A percentile compares a stretch with the other conserved stretches of the same genome.
Evolutionary conservation across 2,113 vertebrate genomes (phyloP).

Genomic region (Sclerurus mexicanus): DNA sequence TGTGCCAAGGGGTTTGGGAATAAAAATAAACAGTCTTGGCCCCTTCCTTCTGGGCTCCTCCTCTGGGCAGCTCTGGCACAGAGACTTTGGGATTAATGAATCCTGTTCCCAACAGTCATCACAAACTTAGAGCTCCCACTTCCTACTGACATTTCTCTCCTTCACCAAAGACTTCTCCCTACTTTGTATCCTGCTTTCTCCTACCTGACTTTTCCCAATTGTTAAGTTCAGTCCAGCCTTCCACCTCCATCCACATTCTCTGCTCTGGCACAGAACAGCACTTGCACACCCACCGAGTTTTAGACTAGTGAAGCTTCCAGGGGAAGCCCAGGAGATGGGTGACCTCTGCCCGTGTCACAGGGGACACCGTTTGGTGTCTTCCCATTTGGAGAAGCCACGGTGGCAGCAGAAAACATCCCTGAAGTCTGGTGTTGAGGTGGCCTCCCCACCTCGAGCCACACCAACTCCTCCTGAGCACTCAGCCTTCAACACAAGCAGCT

Average conservation of each 20-base stretch:
- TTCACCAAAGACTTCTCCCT: neutral
- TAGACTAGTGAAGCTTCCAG: neutral
- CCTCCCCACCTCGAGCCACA: neutral
- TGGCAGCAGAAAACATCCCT: neutral
- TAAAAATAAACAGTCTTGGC: fast-evolving
- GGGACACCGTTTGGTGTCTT: neutral
- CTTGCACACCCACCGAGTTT: neutral
- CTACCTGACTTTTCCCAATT: neutral
- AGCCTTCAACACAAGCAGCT: neutral
- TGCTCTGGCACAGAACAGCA: neutral
- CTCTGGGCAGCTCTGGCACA: neutral
- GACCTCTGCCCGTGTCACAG: neutral
- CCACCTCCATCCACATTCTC: fast-evolving
- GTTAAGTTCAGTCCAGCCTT: neutral
- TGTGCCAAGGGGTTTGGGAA: neutral
- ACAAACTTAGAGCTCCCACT: neutral
- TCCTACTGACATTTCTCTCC: neutral
- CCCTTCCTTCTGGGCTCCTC: neutral
- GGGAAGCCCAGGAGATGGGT: neutral
- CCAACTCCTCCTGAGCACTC: neutral
- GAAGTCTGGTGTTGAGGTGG: neutral
- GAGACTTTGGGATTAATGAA: neutral
- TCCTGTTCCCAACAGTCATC: fast-evolving
- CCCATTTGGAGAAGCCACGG: fast-evolving
- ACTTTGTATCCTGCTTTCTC: neutral